Evolutionary conservation across 2,888 invertebrate species (phyloP).

Genomic region (Metacarcinus magister): DNA sequence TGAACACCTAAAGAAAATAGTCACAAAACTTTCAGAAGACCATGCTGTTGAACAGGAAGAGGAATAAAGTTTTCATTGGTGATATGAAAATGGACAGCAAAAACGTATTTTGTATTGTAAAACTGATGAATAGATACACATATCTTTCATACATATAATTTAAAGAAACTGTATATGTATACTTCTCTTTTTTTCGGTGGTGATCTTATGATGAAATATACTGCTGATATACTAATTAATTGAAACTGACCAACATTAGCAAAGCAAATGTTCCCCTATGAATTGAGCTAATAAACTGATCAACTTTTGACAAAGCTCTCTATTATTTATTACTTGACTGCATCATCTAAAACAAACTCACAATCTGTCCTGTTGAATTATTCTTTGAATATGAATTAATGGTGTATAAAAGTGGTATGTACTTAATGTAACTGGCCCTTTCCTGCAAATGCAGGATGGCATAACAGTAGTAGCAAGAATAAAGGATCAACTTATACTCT

Average conservation of each 20-base stretch:
- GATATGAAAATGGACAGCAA: neutral
- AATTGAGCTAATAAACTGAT: slow-evolving; percentile 5
- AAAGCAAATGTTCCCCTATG: no score
- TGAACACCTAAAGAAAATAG: slow-evolving; percentile 35
- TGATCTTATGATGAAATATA: neutral
- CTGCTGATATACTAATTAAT: no score
- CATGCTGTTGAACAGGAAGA: neutral
- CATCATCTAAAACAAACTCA: neutral
- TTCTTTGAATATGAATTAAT: neutral
- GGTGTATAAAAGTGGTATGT: neutral
- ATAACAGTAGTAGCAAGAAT: slow-evolving; percentile 8
- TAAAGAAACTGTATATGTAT: no score
- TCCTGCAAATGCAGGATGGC: neutral
- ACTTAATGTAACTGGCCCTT: neutral
- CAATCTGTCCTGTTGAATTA: neutral
- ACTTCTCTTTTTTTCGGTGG: neutral
- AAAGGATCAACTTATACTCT: neutral
- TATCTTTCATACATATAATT: neutral
- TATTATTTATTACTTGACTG: neutral
- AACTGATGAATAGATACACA: neutral
- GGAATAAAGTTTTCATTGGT: neutral
- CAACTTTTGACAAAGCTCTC: neutral
- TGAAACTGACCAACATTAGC: no score
- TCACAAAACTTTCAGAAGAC: slow-evolving; percentile 5
- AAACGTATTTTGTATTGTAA: neutral